A percentile compares a stretch with the other conserved stretches of the same genome.
Conservation (phyloP, 2,797 vertebrate genomes). For the Hoplostethus atlanticus region DNA sequence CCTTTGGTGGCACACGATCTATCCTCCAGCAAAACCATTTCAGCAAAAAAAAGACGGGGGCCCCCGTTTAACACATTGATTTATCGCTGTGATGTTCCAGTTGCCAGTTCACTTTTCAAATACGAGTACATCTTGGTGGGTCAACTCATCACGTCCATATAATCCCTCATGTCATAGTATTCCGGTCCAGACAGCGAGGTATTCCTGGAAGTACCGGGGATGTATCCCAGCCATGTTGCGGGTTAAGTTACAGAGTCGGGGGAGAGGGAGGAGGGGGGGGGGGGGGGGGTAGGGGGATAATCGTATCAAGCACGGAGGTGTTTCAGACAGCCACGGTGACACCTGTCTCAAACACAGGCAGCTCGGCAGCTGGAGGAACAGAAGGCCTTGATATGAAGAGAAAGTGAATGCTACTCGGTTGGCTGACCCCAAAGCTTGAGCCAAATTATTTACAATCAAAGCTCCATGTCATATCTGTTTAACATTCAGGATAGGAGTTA, state of each 20-base stretch:
- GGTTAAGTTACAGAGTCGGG: conserved; percentile 72
- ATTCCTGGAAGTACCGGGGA: conserved; percentile 80
- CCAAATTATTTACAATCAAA: conserved; percentile 86
- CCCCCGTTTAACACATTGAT: conserved; percentile 86
- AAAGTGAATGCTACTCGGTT: conserved; percentile 72
- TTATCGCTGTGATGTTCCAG: conserved; percentile 82
- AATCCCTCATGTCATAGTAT: conserved; percentile 78
- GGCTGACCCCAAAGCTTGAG: conserved; percentile 76
- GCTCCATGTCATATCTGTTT: conserved; percentile 79
- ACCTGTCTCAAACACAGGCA: conserved; percentile 72
- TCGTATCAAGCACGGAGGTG: conserved; percentile 74
- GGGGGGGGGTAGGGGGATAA: conserved; percentile 43
- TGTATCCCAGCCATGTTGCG: conserved; percentile 59
- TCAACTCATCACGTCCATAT: conserved; percentile 83
- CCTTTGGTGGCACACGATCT: conserved; percentile 71
- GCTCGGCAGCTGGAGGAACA: conserved; percentile 83
- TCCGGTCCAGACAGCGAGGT: conserved; percentile 63
- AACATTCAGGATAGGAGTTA: conserved; percentile 79
- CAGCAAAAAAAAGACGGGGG: conserved; percentile 69
- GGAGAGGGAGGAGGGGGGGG: too few species aligned
- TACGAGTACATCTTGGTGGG: conserved; percentile 79
- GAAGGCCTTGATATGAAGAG: conserved; percentile 78
- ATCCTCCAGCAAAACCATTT: conserved; percentile 74
- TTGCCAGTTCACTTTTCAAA: conserved; percentile 84
- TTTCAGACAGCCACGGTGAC: conserved; percentile 73